phyloP scores from a whole-genome alignment of 1,140 invertebrate genomes.

The Aphelinus atriplicis region DNA sequence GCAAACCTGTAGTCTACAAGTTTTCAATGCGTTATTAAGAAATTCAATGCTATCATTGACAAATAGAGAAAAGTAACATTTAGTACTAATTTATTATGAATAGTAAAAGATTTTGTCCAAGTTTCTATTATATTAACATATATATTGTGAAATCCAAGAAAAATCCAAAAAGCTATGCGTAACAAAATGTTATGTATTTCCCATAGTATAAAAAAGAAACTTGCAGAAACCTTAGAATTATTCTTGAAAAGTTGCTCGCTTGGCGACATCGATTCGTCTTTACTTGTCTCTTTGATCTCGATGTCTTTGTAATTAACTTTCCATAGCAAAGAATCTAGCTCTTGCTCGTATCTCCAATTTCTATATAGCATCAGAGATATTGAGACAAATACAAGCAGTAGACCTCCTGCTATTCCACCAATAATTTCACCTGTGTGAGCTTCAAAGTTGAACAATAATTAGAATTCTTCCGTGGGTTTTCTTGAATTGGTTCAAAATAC shows the following conservation, averaged over 20 bases:
- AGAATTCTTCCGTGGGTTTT: neutral
- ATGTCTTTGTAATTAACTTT: slow-evolving; percentile 94
- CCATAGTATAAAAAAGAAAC: neutral
- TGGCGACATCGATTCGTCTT: slow-evolving; percentile 26
- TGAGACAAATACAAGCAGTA: slow-evolving; percentile 75
- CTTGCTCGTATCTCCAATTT: slow-evolving; percentile 95
- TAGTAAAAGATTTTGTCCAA: too few relatives aligned
- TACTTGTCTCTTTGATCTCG: slow-evolving; percentile 67
- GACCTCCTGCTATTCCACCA: slow-evolving; percentile 79
- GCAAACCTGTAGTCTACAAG: slow-evolving; percentile 56
- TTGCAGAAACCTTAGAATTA: slow-evolving; percentile 50
- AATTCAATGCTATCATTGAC: too few relatives aligned
- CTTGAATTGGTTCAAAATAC: too few relatives aligned
- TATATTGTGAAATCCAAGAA: too few relatives aligned
- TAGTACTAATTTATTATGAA: too few relatives aligned
- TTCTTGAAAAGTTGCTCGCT: slow-evolving; percentile 44
- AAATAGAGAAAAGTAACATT: too few relatives aligned
- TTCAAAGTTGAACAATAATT: slow-evolving; percentile 56
- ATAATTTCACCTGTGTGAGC: slow-evolving; percentile 85
- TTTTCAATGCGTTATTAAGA: neutral
- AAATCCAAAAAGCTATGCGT: neutral
- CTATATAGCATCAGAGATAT: slow-evolving; percentile 80
- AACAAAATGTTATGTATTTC: too few relatives aligned
- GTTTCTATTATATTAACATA: too few relatives aligned
- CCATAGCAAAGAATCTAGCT: slow-evolving; percentile 93